These are phyloP conservation scores for Caenorhabditis virilis DNA, from an alignment of 2,888 invertebrate species.

Conservation along the genomic window DNA sequence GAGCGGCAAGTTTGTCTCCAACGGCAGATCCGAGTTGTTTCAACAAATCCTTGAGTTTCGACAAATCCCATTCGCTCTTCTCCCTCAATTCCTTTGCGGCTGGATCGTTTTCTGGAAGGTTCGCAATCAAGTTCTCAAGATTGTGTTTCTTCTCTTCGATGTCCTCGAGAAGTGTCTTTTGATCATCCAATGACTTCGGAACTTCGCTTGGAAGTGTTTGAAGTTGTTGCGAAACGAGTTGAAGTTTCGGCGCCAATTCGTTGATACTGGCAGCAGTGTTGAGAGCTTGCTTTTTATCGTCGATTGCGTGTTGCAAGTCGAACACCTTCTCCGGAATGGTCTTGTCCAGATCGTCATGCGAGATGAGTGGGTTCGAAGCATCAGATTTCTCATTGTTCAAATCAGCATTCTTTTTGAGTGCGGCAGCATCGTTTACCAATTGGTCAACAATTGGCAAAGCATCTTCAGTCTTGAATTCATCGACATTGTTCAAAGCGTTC, in stretches of 20 bases:
- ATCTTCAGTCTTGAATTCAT: conserved; percentile 1
- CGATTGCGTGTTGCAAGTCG: conserved; percentile 7
- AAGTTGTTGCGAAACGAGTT: conserved; percentile 18
- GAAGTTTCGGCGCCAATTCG: conserved; percentile 25
- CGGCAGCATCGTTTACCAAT: conserved; percentile 11
- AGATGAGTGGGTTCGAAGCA: conserved; percentile 10
- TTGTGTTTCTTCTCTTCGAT: conserved; percentile 22
- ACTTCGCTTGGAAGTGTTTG: conserved; percentile 23
- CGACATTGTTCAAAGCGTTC: background rate
- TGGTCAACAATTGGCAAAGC: conserved; percentile 17
- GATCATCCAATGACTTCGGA: conserved; percentile 24
- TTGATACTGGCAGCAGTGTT: conserved; percentile 18
- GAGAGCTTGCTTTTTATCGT: conserved; percentile 16
- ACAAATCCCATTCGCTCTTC: conserved; percentile 40
- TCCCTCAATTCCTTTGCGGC: conserved; percentile 31
- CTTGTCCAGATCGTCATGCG: conserved; percentile 14
- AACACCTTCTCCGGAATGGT: conserved; percentile 8
- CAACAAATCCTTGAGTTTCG: conserved; percentile 34
- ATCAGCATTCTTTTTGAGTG: conserved; percentile 9
- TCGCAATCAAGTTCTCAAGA: conserved; percentile 27
- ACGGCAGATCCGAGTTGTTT: conserved; percentile 31
- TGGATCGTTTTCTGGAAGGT: conserved; percentile 15
- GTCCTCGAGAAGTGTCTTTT: conserved; percentile 33
- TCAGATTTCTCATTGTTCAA: conserved; percentile 9
- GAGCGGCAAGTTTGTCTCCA: conserved; percentile 46